Percentiles rank a stretch among this genome's conserved stretches.
Evolutionary conservation across 35 echinoderm and acorn worm genomes (phyloP).

Genomic region (Eucidaris tribuloides): DNA sequence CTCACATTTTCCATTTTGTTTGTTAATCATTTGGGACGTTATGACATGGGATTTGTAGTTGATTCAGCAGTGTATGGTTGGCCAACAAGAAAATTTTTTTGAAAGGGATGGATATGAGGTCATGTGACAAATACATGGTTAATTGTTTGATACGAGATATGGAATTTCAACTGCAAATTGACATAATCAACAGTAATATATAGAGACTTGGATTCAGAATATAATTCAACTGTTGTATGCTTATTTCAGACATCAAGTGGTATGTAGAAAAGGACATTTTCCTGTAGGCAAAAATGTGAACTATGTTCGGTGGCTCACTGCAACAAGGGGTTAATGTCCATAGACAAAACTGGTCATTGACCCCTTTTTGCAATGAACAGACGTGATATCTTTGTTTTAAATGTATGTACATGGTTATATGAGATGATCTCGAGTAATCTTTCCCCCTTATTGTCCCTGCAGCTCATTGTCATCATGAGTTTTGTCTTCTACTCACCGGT

Average conservation of each 20-base stretch:
- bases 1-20: not conserved
- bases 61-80: not conserved
- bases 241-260: too few species aligned
- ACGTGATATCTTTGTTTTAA: not conserved
- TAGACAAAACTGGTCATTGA: not conserved
- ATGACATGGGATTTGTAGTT: not conserved
- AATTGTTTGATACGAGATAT: too few species aligned
- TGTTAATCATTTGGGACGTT: not conserved
- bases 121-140: too few species aligned
- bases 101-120: too few species aligned
- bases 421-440: not conserved
- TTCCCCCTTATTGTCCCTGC: not conserved
- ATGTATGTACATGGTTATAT: not conserved
- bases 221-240: too few species aligned
- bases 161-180: too few species aligned
- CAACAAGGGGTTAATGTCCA: not conserved
- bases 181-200: too few species aligned
- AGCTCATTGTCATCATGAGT: conserved; percentile 65
- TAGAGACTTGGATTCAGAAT: too few species aligned
- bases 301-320: not conserved
- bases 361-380: not conserved
- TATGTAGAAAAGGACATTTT: too few species aligned
- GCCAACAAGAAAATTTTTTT: too few species aligned
- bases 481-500: conserved; percentile 80
- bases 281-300: not conserved